Percentiles rank a stretch among this genome's conserved stretches.
Conservation (phyloP, 1,140 invertebrate species). For the Caerostris extrusa region DNA sequence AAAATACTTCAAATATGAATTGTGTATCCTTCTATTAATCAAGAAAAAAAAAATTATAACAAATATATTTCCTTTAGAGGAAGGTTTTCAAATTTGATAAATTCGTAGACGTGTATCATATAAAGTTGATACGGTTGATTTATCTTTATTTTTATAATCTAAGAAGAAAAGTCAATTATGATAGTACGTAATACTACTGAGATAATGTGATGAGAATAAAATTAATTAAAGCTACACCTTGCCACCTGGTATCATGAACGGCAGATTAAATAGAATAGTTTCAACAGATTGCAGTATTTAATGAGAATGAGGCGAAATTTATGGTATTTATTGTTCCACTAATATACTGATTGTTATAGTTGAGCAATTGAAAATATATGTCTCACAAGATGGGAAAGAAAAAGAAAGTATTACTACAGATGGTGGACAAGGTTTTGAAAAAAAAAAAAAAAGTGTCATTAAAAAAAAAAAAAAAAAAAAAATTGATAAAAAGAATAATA, state of each 20-base stretch:
- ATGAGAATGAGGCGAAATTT: not conserved
- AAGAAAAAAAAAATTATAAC: too few relatives aligned
- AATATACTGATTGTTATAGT: constrained; percentile 3
- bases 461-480: too few relatives aligned
- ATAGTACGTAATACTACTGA: not conserved
- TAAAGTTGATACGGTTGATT: too few relatives aligned
- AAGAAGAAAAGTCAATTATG: not conserved
- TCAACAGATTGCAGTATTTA: not conserved
- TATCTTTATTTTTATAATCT: not conserved
- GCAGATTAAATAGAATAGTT: not conserved
- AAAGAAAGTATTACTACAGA: not conserved
- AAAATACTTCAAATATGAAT: too few relatives aligned
- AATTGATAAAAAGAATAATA: too few relatives aligned
- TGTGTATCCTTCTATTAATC: too few relatives aligned
- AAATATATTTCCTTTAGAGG: too few relatives aligned
- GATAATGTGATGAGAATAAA: not conserved
- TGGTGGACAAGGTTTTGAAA: not conserved
- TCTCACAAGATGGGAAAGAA: not conserved
- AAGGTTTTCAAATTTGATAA: too few relatives aligned
- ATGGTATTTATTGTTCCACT: not conserved
- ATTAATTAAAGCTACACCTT: not conserved
- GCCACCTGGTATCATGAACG: not conserved
- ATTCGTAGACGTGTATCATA: too few relatives aligned
- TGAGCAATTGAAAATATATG: not conserved
- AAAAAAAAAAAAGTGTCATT: too few relatives aligned